Base-by-base conservation (phyloP, 2,888 invertebrate species). In the Nipponacmea schrenckii region DNA sequence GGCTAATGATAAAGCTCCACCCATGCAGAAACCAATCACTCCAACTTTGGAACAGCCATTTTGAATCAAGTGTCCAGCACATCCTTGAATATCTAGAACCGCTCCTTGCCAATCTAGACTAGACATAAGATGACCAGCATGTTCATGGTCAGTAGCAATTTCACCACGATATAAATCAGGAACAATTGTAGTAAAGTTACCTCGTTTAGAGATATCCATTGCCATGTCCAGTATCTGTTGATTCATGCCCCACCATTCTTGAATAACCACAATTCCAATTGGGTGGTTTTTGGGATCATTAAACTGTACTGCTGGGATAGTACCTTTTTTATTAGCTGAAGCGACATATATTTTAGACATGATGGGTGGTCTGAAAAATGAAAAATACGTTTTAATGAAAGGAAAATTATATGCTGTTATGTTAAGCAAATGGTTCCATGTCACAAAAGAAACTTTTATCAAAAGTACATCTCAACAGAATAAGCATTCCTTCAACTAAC, bases 11-110 rank as follows among this genome's bases (percentile, higher is more conserved):
- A 85, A 72, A 7, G 84, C 85, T 17, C 85, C 84, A 45, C 85
- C 85, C 84, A 85, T 83, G 69, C 85, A 84, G 73, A 84, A 85
- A 2, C 85, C 85, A 12, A 81, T 81, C n/a, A 84, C 83, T 1
- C 85, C 85, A 24, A 85, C 56, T 20, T 56, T 56, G 24, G 56
- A 10, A 68, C 83, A 83, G 0, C 83, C 83, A n/a, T 67, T 73
- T 14, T 17, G 14, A 44, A 76, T 69, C 5, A 85, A 75, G 70
- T 74, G 81, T 45, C 70, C 50, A 5, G 79, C 81, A 15, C 81
- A 81, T 10, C 77, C 85, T 68, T 75, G 67, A 15, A 85, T 79
- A 63, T 84, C 84, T n/a, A 73, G 46, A 15, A 84, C 77, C 1
- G 84, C 85, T 15, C 83, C 84, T 8, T 64, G 31, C 83, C 83